Base-by-base conservation (phyloP, 2,113 vertebrate genomes). In the Lontra canadensis region DNA sequence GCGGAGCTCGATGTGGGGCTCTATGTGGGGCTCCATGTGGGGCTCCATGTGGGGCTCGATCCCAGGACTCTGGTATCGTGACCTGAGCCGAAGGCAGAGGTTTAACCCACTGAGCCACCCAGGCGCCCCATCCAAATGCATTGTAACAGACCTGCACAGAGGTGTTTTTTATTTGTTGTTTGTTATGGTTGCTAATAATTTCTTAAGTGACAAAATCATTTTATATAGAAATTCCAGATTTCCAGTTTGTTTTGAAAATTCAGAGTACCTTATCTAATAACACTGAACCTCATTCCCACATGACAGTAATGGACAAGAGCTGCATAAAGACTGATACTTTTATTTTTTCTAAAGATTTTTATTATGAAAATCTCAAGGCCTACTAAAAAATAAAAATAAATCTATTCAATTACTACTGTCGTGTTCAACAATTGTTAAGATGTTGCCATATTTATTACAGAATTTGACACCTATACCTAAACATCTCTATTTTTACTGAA, bases 401-500 rank as follows among this genome's bases (percentile, higher is more conserved):
- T 36, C 29, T 73, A 26, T 71, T 87, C 18, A 57, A 1, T 4
- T 82, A 1, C 7, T 86, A 82, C 11, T 5, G 78, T 61, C 49
- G 44, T 5, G 76, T 85, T 88, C 4, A 91, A 84, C 13, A 85
- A 88, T 20, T 71, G 21, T 44, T 93, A 85, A 69, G 76, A 84
- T 81, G 76, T 93, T 89, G 36, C 69, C 26, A 47, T 55, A 29
- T 88, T 83, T 90, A 85, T 90, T 94, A 84, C 57, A 86, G 47
- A 73, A 86, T 29, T 78, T 69, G 88, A 44, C 36, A 44, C 7
- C 3, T 76, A 23, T 83, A 94, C 52, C 14, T 89, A n/a, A 81
- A 86, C 12, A 79, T 63, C 86, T 92, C 69, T 78, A 49, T 69
- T 94, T 96, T 86, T 81, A 39, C 78, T 80, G n/a, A 94, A 71